Evolutionary conservation across 2,113 vertebrate genomes (phyloP), one percentile per base, ranked within the genome.

Genomic region (Microcebus jonahi): DNA sequence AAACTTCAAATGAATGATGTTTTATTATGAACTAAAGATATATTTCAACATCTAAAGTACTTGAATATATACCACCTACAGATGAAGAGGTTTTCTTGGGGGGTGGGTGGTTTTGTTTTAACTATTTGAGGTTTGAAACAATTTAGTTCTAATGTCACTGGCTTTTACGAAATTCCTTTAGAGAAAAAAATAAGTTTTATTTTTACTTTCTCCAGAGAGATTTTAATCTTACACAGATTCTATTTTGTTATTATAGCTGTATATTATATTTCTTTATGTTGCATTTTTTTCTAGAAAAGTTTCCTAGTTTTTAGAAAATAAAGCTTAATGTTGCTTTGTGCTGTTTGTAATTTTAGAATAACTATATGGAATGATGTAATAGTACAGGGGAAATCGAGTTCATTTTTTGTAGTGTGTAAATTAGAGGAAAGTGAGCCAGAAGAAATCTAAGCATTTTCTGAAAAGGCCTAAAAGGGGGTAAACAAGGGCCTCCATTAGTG

Each of bases 401-500:
- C 55, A 76, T 65, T 92, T 59, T 77, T 84, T 82, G 45, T 93
- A 76, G 17, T 92, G 65, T 83, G 50, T 91, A 90, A 96, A 57
- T 92, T 48, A 96, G 61, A 95, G 55, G 77, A 90, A 91, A 88
- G 8, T 94, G 27, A 95, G 27, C 31, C 61, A 68, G 55, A 93
- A 42, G 76, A 94, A 94, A 59, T 20, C 39, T 80, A 55, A 75
- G 57, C 48, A 36, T 63, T 90, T 71, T 87, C 50, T 39, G 50
- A 77, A 90, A 84, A 59, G 55, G 63, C 45, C 59, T 34, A 29
- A 77, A 95, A 79, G 48, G 34, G 6, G 36, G 85, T 85, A 85
- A 57, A 59, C 14, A 34, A 86, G 48, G 73, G 48, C 39, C 36
- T 86, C 36, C 36, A 83, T 65, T 88, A 57, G 50, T 94, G 55